A percentile compares a stretch with the other conserved stretches of the same genome.
Conservation (phyloP, 2,888 invertebrate species). For the Orthonevra nobilis region DNA sequence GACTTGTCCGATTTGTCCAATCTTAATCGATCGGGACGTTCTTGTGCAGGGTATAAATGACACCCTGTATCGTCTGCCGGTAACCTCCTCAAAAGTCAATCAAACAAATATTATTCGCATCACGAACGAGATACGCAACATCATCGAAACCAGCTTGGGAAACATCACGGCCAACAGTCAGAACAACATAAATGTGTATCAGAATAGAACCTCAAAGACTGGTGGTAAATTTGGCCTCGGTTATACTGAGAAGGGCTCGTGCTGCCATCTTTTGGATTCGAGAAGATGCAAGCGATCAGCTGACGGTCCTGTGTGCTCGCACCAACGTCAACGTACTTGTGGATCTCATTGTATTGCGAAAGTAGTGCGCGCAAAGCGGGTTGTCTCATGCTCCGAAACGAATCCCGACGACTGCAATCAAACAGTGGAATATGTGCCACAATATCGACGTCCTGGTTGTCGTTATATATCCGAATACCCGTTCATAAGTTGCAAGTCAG, state of each 20-base stretch:
- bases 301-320: slow-evolving; percentile 70
- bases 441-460: slow-evolving; percentile 59
- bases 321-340: slow-evolving; percentile 75
- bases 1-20: slow-evolving; percentile 76
- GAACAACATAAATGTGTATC: slow-evolving; percentile 75
- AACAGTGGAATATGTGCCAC: slow-evolving; percentile 74
- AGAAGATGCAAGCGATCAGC: slow-evolving; percentile 66
- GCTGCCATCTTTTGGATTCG: slow-evolving; percentile 75
- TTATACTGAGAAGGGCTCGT: slow-evolving; percentile 76
- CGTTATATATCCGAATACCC: slow-evolving; percentile 72
- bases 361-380: slow-evolving; percentile 74
- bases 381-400: slow-evolving; percentile 71
- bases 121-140: slow-evolving; percentile 76
- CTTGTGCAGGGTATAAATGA: slow-evolving; percentile 77
- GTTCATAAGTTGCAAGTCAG: slow-evolving; percentile 58
- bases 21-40: slow-evolving; percentile 73
- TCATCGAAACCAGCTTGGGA: slow-evolving; percentile 72
- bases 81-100: slow-evolving; percentile 66
- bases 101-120: slow-evolving; percentile 76
- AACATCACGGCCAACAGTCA: slow-evolving; percentile 74
- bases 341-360: slow-evolving; percentile 76
- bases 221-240: slow-evolving; percentile 78
- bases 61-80: slow-evolving; percentile 71
- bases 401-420: slow-evolving; percentile 72
- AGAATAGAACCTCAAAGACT: slow-evolving; percentile 74